Conservation (phyloP, 2,888 invertebrate genomes). For the Panorpa germanica region DNA sequence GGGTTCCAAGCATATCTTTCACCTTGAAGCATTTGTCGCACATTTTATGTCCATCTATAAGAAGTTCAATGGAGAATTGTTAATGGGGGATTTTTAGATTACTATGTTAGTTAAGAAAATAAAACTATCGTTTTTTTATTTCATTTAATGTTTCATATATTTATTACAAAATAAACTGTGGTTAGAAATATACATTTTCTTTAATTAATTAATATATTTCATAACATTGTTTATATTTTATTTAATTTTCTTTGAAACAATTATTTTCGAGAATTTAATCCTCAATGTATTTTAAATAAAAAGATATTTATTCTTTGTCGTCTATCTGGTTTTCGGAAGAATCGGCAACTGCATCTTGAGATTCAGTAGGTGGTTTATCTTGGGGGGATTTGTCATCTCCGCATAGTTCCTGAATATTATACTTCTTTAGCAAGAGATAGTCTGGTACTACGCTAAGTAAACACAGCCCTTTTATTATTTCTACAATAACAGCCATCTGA, state of each 20-base stretch:
- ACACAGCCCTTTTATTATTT: constrained; percentile 64
- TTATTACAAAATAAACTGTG: too few species aligned
- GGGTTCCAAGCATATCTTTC: constrained; percentile 90
- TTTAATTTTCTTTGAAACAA: too few species aligned
- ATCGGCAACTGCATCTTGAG: too few species aligned
- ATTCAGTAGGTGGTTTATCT: too few species aligned
- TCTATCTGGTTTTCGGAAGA: too few species aligned
- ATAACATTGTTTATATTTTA: too few species aligned
- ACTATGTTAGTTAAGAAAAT: constrained; percentile 8
- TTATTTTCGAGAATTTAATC: too few species aligned
- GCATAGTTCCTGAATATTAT: constrained; percentile 61
- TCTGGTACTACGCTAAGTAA: constrained; percentile 63
- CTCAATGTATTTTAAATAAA: too few species aligned
- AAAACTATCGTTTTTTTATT: background rate
- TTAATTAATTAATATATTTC: too few species aligned
- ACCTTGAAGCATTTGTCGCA: constrained; percentile 92
- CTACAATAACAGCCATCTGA: constrained; percentile 59
- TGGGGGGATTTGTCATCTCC: too few species aligned
- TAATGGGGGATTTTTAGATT: constrained; percentile 32
- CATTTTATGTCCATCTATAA: constrained; percentile 92
- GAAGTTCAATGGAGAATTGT: constrained; percentile 59
- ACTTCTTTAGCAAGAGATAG: constrained; percentile 63
- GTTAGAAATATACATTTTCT: too few species aligned
- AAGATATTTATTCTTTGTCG: too few species aligned
- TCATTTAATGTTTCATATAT: background rate